A percentile compares a stretch with the other conserved stretches of the same genome.
These are phyloP conservation scores for Meandrusa payeni DNA, from an alignment of 2,888 invertebrate genomes.

Conservation along the genomic window DNA sequence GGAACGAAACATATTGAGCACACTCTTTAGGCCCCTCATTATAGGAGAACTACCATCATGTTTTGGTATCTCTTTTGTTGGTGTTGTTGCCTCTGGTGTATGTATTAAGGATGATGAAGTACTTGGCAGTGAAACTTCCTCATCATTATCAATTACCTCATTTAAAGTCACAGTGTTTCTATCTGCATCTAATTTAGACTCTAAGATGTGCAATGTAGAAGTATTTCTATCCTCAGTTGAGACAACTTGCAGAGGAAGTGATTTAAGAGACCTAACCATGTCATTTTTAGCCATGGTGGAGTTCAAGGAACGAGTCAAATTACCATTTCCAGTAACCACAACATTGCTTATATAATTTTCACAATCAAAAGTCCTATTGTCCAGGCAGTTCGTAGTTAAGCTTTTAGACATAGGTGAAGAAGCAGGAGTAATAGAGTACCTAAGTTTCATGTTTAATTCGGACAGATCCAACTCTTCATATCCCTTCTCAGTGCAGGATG, in stretches of 20 bases:
- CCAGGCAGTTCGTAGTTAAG: conserved; percentile 48
- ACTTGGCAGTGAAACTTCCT: conserved; percentile 55
- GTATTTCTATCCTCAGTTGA: conserved; percentile 46
- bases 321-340: conserved; percentile 40
- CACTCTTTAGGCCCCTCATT: conserved; percentile 66
- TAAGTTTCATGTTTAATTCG: conserved; percentile 68
- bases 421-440: conserved; percentile 66
- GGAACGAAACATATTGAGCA: conserved; percentile 67
- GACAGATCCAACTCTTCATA: conserved; percentile 70
- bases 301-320: conserved; percentile 59
- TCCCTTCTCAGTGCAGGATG: conserved; percentile 61
- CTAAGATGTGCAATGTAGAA: conserved; percentile 43
- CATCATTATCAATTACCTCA: conserved; percentile 48
- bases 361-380: conserved; percentile 43
- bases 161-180: conserved; percentile 48
- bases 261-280: conserved; percentile 46
- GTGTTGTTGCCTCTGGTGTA: conserved; percentile 68
- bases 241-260: conserved; percentile 53
- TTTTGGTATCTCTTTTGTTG: conserved; percentile 58
- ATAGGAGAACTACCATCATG: conserved; percentile 64
- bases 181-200: conserved; percentile 35
- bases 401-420: conserved; percentile 71
- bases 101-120: conserved; percentile 54
- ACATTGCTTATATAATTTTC: conserved; percentile 43
- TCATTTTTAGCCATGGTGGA: conserved; percentile 52